A percentile compares a stretch with the other conserved stretches of the same genome.
phyloP scores from a whole-genome alignment of 2,888 invertebrate species.

The Drepanosiphum platanoidis region DNA sequence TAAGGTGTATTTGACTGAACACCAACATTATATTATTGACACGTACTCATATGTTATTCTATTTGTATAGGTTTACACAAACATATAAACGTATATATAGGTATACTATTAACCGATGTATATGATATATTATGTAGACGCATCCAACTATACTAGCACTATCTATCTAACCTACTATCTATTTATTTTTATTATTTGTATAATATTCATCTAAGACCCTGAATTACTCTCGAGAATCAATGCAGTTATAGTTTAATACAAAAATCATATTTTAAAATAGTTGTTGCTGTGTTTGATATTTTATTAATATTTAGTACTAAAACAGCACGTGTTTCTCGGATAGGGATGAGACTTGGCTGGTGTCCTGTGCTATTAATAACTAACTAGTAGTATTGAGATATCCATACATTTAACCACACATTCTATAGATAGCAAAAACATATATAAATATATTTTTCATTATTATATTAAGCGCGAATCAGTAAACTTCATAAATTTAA shows the following conservation, averaged over 20 bases:
- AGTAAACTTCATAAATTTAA: neutral
- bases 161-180: too few relatives aligned
- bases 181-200: too few relatives aligned
- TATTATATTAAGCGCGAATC: neutral
- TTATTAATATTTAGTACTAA: neutral
- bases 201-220: neutral
- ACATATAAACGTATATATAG: too few relatives aligned
- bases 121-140: neutral
- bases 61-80: too few relatives aligned
- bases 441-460: neutral
- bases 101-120: neutral
- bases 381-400: neutral
- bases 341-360: constrained; percentile 15
- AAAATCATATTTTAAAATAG: neutral
- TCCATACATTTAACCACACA: constrained; percentile 4
- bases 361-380: constrained; percentile 21
- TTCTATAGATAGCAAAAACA: too few relatives aligned
- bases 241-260: neutral
- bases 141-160: too few relatives aligned
- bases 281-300: neutral
- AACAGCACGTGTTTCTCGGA: constrained; percentile 6
- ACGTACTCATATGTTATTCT: neutral
- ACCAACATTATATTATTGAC: neutral
- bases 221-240: neutral
- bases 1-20: neutral